Evolutionary conservation across 2,113 vertebrate species (phyloP).

Genomic region (Chitala chitala): DNA sequence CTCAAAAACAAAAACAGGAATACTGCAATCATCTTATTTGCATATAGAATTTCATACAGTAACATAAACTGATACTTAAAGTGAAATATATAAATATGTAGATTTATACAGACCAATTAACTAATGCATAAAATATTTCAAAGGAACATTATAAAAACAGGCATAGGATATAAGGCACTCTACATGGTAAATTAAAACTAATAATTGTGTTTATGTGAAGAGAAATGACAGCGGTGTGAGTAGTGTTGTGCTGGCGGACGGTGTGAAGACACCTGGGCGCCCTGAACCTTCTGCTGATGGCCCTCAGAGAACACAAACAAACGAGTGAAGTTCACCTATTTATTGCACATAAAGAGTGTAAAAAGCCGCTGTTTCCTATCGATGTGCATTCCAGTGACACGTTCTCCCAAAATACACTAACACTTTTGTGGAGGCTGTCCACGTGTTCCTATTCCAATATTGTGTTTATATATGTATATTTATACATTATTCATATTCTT

Average conservation of each 20-base stretch:
- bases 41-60: constrained; percentile 69
- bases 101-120: constrained; percentile 62
- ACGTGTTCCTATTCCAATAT: constrained; percentile 10
- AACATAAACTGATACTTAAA: constrained; percentile 48
- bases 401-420: constrained; percentile 70
- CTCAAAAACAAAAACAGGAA: constrained; percentile 56
- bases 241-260: too few relatives aligned
- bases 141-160: constrained; percentile 91
- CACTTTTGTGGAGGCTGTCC: constrained; percentile 52
- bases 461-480: constrained; percentile 31
- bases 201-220: constrained; percentile 58
- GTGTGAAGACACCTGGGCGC: background rate
- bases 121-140: constrained; percentile 67
- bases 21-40: constrained; percentile 62
- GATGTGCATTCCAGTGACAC: constrained; percentile 94
- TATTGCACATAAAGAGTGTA: constrained; percentile 96
- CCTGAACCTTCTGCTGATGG: background rate
- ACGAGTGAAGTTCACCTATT: constrained; percentile 70
- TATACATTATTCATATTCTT: constrained; percentile 36
- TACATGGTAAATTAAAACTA: constrained; percentile 89
- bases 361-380: constrained; percentile 72
- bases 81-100: constrained; percentile 51
- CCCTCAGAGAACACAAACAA: constrained; percentile 30
- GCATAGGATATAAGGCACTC: constrained; percentile 99
- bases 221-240: too few relatives aligned